Evolutionary conservation across 2,113 vertebrate species (phyloP).

Genomic region (Phodopus roborovskii): DNA sequence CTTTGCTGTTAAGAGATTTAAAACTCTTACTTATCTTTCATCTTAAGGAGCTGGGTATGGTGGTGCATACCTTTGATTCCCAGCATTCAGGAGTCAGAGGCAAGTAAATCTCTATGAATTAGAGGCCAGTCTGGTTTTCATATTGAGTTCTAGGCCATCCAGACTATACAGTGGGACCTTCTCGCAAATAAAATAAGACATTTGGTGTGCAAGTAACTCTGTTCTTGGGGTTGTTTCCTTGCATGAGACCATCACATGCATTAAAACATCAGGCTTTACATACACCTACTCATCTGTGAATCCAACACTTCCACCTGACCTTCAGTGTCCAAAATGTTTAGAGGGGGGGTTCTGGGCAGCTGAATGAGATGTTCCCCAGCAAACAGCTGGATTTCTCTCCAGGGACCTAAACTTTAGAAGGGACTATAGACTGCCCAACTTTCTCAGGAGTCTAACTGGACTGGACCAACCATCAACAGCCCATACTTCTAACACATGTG

Average conservation of each 20-base stretch:
- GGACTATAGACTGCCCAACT: neutral
- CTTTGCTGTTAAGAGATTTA: neutral
- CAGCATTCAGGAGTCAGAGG: neutral
- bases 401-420: neutral
- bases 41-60: neutral
- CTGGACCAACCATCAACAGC: neutral
- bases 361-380: neutral
- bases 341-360: neutral
- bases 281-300: neutral
- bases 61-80: neutral
- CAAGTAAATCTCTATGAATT: neutral
- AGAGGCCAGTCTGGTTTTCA: neutral
- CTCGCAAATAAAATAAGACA: neutral
- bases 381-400: neutral
- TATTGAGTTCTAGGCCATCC: neutral
- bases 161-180: neutral
- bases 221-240: neutral
- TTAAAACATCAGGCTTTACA: neutral
- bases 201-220: neutral
- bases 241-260: neutral
- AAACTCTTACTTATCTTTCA: neutral
- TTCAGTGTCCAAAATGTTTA: neutral
- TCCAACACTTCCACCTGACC: neutral
- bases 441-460: neutral
- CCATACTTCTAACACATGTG: neutral